A percentile compares a stretch with the other conserved stretches of the same genome.
Evolutionary conservation across 2,888 invertebrate genomes (phyloP).

Genomic region (Limnephilus auricula): DNA sequence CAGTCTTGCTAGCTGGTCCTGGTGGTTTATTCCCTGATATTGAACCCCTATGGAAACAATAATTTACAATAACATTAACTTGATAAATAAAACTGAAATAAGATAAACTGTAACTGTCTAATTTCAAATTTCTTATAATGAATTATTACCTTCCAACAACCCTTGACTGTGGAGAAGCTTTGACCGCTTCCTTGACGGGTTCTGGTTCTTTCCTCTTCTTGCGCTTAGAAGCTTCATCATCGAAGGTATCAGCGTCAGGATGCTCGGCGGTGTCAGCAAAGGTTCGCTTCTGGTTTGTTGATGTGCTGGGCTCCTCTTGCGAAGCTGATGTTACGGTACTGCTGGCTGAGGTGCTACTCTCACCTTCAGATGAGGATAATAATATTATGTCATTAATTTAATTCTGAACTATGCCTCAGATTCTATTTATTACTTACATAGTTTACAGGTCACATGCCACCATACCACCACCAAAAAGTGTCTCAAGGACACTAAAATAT

Average conservation of each 20-base stretch:
- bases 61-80: too few species aligned
- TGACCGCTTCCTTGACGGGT: slow-evolving; percentile 78
- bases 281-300: slow-evolving; percentile 66
- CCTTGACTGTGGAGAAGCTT: slow-evolving; percentile 72
- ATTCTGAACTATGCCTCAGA: not conserved
- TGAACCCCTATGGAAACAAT: slow-evolving; percentile 68
- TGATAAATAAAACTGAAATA: too few species aligned
- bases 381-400: not conserved
- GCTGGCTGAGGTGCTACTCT: slow-evolving; percentile 42
- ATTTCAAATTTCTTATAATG: not conserved
- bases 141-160: slow-evolving; percentile 68
- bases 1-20: slow-evolving; percentile 77
- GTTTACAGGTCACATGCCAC: too few species aligned
- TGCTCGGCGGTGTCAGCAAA: slow-evolving; percentile 71
- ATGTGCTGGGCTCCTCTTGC: slow-evolving; percentile 71
- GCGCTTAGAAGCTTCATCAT: slow-evolving; percentile 83
- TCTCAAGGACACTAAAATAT: too few species aligned
- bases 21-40: slow-evolving; percentile 76
- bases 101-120: too few species aligned
- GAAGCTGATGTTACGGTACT: slow-evolving; percentile 74
- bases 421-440: too few species aligned
- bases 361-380: slow-evolving; percentile 48
- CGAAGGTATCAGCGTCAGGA: slow-evolving; percentile 78
- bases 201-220: slow-evolving; percentile 87
- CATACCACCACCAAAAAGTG: too few species aligned